Percentiles rank a stretch among this genome's conserved stretches.
These are phyloP conservation scores for Laothoe populi DNA, from an alignment of 2,888 invertebrate species.

Conservation along the genomic window DNA sequence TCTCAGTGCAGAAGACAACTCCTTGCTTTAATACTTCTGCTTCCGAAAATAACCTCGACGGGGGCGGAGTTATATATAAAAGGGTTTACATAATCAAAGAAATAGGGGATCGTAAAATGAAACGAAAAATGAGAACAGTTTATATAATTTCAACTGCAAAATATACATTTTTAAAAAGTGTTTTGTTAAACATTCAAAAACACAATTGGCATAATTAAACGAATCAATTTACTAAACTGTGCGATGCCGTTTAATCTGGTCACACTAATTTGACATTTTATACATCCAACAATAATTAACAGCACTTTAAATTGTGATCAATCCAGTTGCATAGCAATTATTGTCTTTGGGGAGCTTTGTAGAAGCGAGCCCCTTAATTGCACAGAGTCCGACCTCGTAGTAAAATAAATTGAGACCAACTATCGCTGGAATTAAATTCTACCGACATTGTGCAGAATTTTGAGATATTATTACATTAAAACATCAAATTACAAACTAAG, in stretches of 20 bases:
- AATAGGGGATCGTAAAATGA: too few relatives aligned
- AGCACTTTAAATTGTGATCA: slow-evolving; percentile 50
- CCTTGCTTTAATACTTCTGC: too few relatives aligned
- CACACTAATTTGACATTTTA: slow-evolving; percentile 35
- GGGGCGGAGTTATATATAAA: too few relatives aligned
- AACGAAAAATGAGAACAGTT: not conserved
- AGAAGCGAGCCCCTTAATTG: slow-evolving; percentile 43
- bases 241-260: slow-evolving; percentile 24
- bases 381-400: slow-evolving; percentile 35
- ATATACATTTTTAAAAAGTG: not conserved
- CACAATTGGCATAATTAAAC: slow-evolving; percentile 7
- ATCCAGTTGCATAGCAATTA: slow-evolving; percentile 45
- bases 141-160: not conserved
- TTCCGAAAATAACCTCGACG: too few relatives aligned
- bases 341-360: slow-evolving; percentile 40
- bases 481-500: slow-evolving; percentile 10
- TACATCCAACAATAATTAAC: slow-evolving; percentile 46
- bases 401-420: slow-evolving; percentile 40
- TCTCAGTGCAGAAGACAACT: too few relatives aligned
- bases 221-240: slow-evolving; percentile 7
- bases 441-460: slow-evolving; percentile 10
- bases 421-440: slow-evolving; percentile 46
- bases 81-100: too few relatives aligned
- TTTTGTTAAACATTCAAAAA: too few relatives aligned
- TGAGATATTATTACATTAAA: slow-evolving; percentile 8